Evolutionary conservation across 1,140 invertebrate genomes (phyloP).

Genomic region (Forficula auricularia): DNA sequence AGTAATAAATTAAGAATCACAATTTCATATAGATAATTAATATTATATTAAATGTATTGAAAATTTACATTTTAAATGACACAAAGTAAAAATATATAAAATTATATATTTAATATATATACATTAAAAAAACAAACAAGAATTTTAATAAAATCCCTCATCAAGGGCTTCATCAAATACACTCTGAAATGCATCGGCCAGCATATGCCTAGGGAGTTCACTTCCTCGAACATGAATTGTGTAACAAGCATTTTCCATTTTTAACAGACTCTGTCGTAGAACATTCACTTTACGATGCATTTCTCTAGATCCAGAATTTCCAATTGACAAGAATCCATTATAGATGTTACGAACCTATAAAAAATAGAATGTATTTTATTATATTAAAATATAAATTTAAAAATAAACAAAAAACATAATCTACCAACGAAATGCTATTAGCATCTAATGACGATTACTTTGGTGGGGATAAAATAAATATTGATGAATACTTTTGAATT

Average conservation of each 20-base stretch:
- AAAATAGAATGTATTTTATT: conserved; percentile 10
- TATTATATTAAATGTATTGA: too few species aligned
- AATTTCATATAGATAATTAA: too few species aligned
- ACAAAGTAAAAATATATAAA: too few species aligned
- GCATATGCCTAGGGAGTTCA: conserved; percentile 51
- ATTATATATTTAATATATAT: too few species aligned
- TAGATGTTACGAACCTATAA: conserved; percentile 19
- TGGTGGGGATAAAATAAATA: too few species aligned
- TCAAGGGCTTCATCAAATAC: conserved; percentile 25
- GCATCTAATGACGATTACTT: too few species aligned
- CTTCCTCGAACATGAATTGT: conserved; percentile 61
- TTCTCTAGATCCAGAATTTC: conserved; percentile 38
- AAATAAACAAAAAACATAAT: too few species aligned
- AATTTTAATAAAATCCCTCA: conserved; percentile 30
- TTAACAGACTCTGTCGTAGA: conserved; percentile 51
- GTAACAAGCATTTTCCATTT: conserved; percentile 75
- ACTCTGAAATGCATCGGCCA: conserved; percentile 33
- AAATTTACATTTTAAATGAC: too few species aligned
- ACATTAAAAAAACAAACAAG: too few species aligned
- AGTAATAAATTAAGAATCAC: too few species aligned
- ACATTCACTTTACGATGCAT: conserved; percentile 50
- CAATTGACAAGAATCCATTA: conserved; percentile 18
- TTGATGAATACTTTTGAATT: too few species aligned
- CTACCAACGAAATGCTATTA: too few species aligned
- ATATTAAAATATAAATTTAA: conserved; percentile 6